These are phyloP conservation scores for Hyperoplus lanceolatus DNA, from an alignment of 2,797 vertebrate species.

Conservation along the genomic window DNA sequence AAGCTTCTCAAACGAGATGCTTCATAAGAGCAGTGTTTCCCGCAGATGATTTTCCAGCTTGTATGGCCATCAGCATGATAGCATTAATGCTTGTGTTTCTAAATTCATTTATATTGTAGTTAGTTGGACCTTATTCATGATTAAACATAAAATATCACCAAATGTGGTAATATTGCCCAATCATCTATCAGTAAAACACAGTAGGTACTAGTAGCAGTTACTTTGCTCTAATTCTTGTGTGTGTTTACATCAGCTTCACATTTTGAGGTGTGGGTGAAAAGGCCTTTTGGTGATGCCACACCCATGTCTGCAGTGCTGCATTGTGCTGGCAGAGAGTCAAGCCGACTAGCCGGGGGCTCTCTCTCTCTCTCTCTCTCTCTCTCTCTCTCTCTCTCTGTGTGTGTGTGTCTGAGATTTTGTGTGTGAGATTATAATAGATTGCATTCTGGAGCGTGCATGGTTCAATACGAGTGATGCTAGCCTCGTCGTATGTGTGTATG, in stretches of 20 bases:
- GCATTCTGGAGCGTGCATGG: neutral
- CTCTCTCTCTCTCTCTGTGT: slow-evolving; percentile 14
- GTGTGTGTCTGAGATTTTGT: slow-evolving; percentile 1
- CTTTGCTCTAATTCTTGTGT: neutral
- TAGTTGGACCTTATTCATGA: neutral
- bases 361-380: too few species aligned
- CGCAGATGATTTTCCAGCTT: slow-evolving; percentile 5
- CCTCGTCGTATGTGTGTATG: neutral
- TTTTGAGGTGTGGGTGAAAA: slow-evolving; percentile 21
- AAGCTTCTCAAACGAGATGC: neutral
- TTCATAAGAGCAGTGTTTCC: neutral
- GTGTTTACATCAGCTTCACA: slow-evolving; percentile 22
- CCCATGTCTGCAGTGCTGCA: slow-evolving; percentile 76
- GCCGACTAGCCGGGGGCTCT: slow-evolving; percentile 10
- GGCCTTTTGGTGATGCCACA: slow-evolving; percentile 44
- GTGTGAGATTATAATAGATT: slow-evolving; percentile 7
- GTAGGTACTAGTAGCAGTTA: neutral
- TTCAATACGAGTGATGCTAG: slow-evolving; percentile 30
- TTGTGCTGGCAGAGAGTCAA: slow-evolving; percentile 69
- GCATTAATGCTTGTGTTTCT: neutral
- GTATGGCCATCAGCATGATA: neutral
- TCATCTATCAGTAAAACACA: neutral
- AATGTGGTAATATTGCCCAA: neutral
- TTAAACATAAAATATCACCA: neutral
- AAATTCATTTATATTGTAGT: neutral